Conservation (phyloP, 1,140 invertebrate species). For the Drepana arcuata region DNA sequence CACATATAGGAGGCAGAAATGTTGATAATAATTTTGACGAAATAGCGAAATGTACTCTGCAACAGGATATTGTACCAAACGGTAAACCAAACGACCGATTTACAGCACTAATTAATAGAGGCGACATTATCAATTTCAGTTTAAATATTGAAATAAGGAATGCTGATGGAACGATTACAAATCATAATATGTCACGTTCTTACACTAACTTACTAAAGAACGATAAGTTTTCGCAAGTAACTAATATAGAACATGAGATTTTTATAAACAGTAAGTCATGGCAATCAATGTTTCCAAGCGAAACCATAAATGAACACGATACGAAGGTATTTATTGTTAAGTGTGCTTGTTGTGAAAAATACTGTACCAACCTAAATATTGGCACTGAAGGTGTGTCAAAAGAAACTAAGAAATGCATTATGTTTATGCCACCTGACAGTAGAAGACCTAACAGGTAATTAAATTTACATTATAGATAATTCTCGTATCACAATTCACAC, state of each 20-base stretch:
- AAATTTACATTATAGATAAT: too few species aligned
- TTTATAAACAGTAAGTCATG: constrained; percentile 12
- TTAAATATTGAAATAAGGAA: constrained; percentile 34
- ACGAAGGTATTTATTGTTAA: constrained; percentile 10
- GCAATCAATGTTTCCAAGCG: constrained; percentile 6
- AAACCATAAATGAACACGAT: too few species aligned
- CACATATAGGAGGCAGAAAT: too few species aligned
- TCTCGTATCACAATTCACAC: too few species aligned
- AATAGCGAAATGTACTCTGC: too few species aligned
- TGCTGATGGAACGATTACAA: constrained; percentile 2
- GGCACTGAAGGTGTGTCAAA: too few species aligned
- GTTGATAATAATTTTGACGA: too few species aligned
- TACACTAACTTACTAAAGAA: constrained; percentile 10
- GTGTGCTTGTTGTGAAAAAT: constrained; percentile 11
- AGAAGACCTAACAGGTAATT: too few species aligned
- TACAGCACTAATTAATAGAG: constrained; percentile 14
- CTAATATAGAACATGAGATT: constrained; percentile 18
- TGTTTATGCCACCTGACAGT: constrained; percentile 9
- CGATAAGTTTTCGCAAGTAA: constrained; percentile 25
- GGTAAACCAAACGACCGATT: too few species aligned
- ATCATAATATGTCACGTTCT: constrained; percentile 4
- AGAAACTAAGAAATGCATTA: constrained; percentile 1
- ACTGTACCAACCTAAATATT: too few species aligned
- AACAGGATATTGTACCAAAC: too few species aligned
- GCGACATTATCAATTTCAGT: constrained; percentile 25